Evolutionary conservation across 2,113 vertebrate species (phyloP).

Genomic region (Physeter macrocephalus): DNA sequence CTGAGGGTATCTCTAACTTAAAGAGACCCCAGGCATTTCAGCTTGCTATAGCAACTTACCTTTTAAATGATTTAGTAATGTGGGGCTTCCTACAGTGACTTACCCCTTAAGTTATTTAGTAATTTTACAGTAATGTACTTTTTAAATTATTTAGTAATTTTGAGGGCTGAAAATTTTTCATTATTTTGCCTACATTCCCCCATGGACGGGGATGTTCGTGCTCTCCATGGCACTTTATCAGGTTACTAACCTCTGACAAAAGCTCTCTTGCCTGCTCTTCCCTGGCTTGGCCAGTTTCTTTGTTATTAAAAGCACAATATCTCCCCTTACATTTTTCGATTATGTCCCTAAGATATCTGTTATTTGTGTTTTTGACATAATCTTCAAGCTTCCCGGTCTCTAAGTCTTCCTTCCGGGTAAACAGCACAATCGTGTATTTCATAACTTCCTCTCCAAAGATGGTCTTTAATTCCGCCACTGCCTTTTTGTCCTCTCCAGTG

Average conservation of each 20-base stretch:
- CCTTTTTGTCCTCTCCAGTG: not conserved
- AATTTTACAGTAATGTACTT: fast-evolving
- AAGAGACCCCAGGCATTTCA: not conserved
- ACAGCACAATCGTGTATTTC: not conserved
- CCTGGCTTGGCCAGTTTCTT: not conserved
- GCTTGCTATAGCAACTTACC: fast-evolving
- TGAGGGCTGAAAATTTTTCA: fast-evolving
- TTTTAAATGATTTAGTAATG: not conserved
- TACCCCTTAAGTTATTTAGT: not conserved
- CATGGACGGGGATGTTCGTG: fast-evolving
- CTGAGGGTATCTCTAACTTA: not conserved
- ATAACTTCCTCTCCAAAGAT: not conserved
- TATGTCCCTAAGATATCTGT: not conserved
- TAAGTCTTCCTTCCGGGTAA: conserved; percentile 46
- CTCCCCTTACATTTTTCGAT: not conserved
- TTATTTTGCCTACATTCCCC: fast-evolving
- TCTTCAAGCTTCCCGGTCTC: fast-evolving
- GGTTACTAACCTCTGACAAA: not conserved
- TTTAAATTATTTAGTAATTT: not conserved
- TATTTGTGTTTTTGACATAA: fast-evolving
- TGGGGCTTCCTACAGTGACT: too few species aligned
- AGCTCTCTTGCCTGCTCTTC: not conserved
- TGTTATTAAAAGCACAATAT: conserved; percentile 37
- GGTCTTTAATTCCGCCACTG: fast-evolving
- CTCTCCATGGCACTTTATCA: fast-evolving